These are phyloP conservation scores for Enteromius thamalakanensis DNA, from an alignment of 2,797 vertebrate species.

Conservation along the genomic window DNA sequence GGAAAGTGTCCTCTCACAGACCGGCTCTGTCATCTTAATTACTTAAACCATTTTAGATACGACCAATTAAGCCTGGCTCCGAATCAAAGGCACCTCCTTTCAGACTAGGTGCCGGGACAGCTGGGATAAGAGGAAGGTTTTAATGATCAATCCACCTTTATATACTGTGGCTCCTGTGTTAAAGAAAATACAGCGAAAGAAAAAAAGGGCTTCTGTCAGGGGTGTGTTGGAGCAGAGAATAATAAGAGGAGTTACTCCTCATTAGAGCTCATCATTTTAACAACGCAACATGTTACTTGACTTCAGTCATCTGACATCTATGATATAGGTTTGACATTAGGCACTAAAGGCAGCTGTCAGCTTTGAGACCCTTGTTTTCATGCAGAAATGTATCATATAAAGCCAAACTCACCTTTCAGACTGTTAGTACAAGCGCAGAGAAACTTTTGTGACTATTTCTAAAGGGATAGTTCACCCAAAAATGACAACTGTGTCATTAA, in stretches of 20 bases:
- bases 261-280: slow-evolving; percentile 58
- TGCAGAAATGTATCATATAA: slow-evolving; percentile 16
- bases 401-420: slow-evolving; percentile 28
- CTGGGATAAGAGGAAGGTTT: slow-evolving; percentile 55
- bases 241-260: slow-evolving; percentile 60
- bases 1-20: slow-evolving; percentile 32
- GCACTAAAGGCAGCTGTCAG: slow-evolving; percentile 46
- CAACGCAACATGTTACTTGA: slow-evolving; percentile 45
- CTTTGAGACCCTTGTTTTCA: slow-evolving; percentile 45
- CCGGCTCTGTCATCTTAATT: slow-evolving; percentile 62
- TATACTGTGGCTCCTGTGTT: slow-evolving; percentile 38
- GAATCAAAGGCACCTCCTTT: slow-evolving; percentile 53
- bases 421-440: slow-evolving; percentile 22
- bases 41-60: slow-evolving; percentile 62
- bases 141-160: slow-evolving; percentile 65
- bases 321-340: slow-evolving; percentile 41
- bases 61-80: slow-evolving; percentile 60
- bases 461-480: no score
- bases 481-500: no score
- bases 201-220: slow-evolving; percentile 52
- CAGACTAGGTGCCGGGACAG: slow-evolving; percentile 52
- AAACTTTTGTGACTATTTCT: background rate
- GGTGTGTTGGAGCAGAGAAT: slow-evolving; percentile 51
- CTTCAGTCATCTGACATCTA: slow-evolving; percentile 50
- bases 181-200: slow-evolving; percentile 25